Conservation (phyloP, 2,888 invertebrate species). For the Microctonus hyperodae region DNA sequence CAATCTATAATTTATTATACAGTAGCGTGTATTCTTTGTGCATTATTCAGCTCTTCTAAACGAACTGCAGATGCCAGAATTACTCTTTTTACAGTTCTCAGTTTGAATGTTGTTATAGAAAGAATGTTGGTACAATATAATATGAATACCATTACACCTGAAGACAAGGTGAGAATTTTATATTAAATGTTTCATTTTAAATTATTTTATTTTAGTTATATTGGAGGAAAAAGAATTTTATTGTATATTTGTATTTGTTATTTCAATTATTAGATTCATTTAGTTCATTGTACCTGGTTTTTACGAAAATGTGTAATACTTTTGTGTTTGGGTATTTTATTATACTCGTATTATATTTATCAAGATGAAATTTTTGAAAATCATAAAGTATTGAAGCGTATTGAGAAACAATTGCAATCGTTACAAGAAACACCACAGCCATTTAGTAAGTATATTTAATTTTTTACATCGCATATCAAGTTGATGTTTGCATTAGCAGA, state of each 20-base stretch:
- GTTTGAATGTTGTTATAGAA: constrained; percentile 65
- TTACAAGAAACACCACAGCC: constrained; percentile 40
- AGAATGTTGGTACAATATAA: constrained; percentile 59
- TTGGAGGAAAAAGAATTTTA: neutral
- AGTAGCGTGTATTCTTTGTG: constrained; percentile 64
- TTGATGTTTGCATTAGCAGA: too few species aligned
- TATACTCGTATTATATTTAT: constrained; percentile 50
- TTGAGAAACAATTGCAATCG: constrained; percentile 49
- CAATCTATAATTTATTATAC: constrained; percentile 71
- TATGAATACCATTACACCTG: constrained; percentile 38
- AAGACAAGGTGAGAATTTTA: constrained; percentile 46
- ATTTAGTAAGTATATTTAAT: constrained; percentile 22
- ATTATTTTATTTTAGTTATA: neutral
- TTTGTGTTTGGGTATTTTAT: constrained; percentile 49
- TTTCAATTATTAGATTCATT: constrained; percentile 38
- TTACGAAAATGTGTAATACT: constrained; percentile 48
- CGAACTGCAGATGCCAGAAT: constrained; percentile 68
- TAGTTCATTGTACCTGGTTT: constrained; percentile 49
- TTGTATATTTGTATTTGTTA: neutral
- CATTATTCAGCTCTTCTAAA: constrained; percentile 67
- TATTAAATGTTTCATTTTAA: neutral
- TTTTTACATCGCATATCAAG: too few species aligned
- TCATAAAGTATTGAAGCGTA: constrained; percentile 49
- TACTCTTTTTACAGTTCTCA: constrained; percentile 66
- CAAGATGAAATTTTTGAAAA: constrained; percentile 51